A percentile compares a stretch with the other conserved stretches of the same genome.
Evolutionary conservation across 2,888 invertebrate species (phyloP).

Genomic region (Diplolepis rosae): DNA sequence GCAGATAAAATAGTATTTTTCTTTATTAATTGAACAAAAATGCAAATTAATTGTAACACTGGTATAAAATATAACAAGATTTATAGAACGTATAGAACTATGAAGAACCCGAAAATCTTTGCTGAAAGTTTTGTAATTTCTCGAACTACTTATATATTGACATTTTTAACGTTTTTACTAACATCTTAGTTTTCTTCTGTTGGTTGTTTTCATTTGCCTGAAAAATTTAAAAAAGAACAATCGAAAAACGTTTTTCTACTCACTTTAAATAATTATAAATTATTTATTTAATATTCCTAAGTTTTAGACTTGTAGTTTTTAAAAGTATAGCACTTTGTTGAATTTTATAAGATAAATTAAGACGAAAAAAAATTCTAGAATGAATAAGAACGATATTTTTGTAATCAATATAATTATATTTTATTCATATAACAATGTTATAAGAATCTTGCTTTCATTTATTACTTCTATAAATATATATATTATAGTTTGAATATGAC

Average conservation of each 20-base stretch:
- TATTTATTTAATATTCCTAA: constrained; percentile 35
- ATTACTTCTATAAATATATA: constrained; percentile 29
- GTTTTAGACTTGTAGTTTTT: too few species aligned
- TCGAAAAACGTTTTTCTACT: too few species aligned
- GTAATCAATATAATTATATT: constrained; percentile 41
- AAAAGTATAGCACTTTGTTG: too few species aligned
- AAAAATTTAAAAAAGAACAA: too few species aligned
- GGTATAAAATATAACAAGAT: neutral
- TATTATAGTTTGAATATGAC: constrained; percentile 4
- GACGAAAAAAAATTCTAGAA: neutral
- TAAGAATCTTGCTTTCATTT: constrained; percentile 34
- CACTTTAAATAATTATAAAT: neutral
- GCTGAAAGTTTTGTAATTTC: too few species aligned
- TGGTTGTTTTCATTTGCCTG: too few species aligned
- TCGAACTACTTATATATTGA: too few species aligned
- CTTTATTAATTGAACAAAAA: neutral
- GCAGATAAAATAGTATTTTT: neutral
- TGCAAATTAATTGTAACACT: neutral
- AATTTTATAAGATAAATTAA: too few species aligned
- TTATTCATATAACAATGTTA: constrained; percentile 43
- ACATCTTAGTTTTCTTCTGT: too few species aligned
- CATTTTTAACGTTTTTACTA: too few species aligned
- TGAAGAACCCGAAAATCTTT: neutral
- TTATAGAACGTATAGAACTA: neutral
- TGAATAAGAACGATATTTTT: neutral